phyloP scores from a whole-genome alignment of 2,113 vertebrate genomes.

The Syngnathus scovelli region DNA sequence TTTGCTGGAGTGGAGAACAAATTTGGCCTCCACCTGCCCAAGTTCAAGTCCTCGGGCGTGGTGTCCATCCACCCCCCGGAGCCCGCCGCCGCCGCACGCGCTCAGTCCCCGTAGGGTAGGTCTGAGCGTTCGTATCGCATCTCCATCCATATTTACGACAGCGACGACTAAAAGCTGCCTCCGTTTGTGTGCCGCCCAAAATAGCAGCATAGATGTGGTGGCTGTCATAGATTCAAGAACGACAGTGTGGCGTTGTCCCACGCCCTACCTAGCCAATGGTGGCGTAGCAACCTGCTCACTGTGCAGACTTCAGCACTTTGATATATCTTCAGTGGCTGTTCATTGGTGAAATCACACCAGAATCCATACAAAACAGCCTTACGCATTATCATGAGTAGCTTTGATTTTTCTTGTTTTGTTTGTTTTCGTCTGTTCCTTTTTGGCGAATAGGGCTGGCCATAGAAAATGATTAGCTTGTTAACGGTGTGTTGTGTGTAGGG shows the following conservation, averaged over 20 bases:
- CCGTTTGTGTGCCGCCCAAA: constrained; percentile 27
- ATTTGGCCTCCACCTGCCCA: constrained; percentile 95
- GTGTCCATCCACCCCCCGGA: constrained; percentile 66
- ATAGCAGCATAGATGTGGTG: constrained; percentile 3
- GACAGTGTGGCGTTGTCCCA: constrained; percentile 15
- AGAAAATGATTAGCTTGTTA: constrained; percentile 25
- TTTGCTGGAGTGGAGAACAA: constrained; percentile 98
- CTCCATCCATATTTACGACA: constrained; percentile 41
- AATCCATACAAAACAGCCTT: constrained; percentile 49
- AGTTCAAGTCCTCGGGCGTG: constrained; percentile 80
- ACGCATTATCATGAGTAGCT: constrained; percentile 48
- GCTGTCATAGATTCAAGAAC: constrained; percentile 17
- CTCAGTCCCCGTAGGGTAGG: constrained; percentile 45
- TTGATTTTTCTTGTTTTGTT: constrained; percentile 45
- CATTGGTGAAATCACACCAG: constrained; percentile 55
- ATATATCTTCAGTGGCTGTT: constrained; percentile 67
- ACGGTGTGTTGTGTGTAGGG: neutral
- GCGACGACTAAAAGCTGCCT: constrained; percentile 11
- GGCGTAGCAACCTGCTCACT: constrained; percentile 11
- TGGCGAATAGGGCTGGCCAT: constrained; percentile 37
- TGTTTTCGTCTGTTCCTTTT: constrained; percentile 50
- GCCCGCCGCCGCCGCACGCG: constrained; percentile 46
- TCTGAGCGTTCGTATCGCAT: constrained; percentile 25
- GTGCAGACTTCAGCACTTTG: constrained; percentile 17
- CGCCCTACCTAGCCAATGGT: neutral